Evolutionary conservation across 2,797 vertebrate species (phyloP), one percentile per base, ranked within the genome.

Genomic region (Intellagama lesueurii): DNA sequence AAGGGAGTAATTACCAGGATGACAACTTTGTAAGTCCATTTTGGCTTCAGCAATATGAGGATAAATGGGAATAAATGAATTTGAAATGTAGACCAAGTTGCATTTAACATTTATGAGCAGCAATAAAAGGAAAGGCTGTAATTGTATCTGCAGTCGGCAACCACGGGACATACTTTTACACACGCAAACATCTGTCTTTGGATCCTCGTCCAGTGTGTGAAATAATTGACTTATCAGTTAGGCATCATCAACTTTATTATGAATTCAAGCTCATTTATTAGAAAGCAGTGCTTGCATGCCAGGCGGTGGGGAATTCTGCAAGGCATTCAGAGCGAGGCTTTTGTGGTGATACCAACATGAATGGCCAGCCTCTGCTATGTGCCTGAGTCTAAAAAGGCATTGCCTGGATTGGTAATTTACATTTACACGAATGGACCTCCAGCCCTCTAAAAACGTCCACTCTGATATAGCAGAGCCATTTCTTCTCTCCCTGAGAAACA

Each of bases 101-200:
- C 90, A 26, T 92, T 94, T 91, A 93, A 90, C 92, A 60, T 95
- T 96, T 94, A 92, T 0, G 92, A 94, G 94, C 52, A 91, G 92
- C 93, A 86, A 81, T 97, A 94, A 96, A 95, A 90, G 93, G 83
- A 88, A 95, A 94, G 91, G 75, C 86, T 95, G 93, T 95, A 91
- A 95, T 92, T 88, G 91, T 87, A 90, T 90, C 90, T 87, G 92
- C 91, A 87, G 40, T 94, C 95, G 90, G 91, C 87, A 92, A 92
- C 88, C 92, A 92, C 89, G 85, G 73, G 87, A 88, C 60, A 8
- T 94, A 28, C 90, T 95, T 95, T 95, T 88, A 91, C 91, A 81
- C 28, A 8, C 64, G 92, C 86, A 88, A 95, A 94, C 96, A 95
- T 96, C 95, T 96, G 96, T 83, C 96, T 95, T 88, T 90, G 95